Conservation (phyloP, 1,140 invertebrate species). For the Listronotus oregonensis region DNA sequence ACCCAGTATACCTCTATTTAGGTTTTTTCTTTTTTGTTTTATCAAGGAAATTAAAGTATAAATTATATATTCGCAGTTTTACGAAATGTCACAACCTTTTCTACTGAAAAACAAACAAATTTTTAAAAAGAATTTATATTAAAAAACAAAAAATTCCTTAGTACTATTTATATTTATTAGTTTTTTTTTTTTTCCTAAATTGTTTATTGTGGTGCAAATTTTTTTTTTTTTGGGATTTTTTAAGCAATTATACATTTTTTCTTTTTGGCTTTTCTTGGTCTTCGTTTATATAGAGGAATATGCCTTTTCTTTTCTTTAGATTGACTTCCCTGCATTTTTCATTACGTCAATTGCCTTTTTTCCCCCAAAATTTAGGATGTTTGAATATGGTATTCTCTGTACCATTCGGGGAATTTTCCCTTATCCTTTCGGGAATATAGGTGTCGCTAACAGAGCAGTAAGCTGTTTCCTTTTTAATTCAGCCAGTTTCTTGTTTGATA, state of each 20-base stretch:
- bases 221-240: neutral
- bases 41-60: no score
- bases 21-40: no score
- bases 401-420: constrained; percentile 66
- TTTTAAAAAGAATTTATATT: no score
- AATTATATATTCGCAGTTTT: no score
- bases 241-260: constrained; percentile 9
- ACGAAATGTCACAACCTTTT: no score
- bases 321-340: constrained; percentile 58
- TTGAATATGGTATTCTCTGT: constrained; percentile 24
- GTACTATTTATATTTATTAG: no score
- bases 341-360: constrained; percentile 63
- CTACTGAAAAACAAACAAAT: no score
- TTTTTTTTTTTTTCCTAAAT: no score
- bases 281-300: constrained; percentile 36
- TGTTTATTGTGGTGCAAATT: no score
- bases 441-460: constrained; percentile 62
- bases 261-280: constrained; percentile 1
- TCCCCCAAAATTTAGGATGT: constrained; percentile 43
- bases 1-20: no score
- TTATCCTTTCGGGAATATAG: constrained; percentile 72
- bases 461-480: constrained; percentile 65
- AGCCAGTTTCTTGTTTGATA: constrained; percentile 52
- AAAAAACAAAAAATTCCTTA: no score
- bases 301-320: constrained; percentile 24